Conservation (phyloP, 2,888 invertebrate genomes). For the Drosophila dives region DNA sequence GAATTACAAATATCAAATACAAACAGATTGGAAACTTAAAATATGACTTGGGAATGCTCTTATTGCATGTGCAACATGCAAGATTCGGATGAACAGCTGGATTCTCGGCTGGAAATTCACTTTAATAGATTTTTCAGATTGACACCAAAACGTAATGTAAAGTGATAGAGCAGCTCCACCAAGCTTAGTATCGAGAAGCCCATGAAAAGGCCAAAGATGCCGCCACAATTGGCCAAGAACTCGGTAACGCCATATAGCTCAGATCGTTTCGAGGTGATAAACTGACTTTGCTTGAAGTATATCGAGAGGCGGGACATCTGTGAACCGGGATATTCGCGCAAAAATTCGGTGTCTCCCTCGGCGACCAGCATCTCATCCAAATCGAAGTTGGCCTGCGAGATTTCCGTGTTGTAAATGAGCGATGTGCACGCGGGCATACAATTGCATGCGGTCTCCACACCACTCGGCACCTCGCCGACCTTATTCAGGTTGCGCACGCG, state of each 20-base stretch:
- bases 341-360: constrained; percentile 73
- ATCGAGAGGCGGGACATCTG: constrained; percentile 87
- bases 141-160: constrained; percentile 79
- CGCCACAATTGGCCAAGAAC: constrained; percentile 89
- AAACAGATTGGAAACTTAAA: constrained; percentile 9
- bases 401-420: constrained; percentile 81
- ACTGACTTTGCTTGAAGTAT: constrained; percentile 90
- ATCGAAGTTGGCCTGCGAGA: constrained; percentile 83
- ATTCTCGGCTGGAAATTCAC: constrained; percentile 7
- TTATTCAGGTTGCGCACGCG: constrained; percentile 60
- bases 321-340: constrained; percentile 84
- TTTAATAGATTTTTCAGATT: constrained; percentile 62
- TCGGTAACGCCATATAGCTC: constrained; percentile 89
- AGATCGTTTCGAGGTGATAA: constrained; percentile 88
- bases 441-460: constrained; percentile 74
- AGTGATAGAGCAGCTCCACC: constrained; percentile 86
- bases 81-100: constrained; percentile 25
- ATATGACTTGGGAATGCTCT: constrained; percentile 15
- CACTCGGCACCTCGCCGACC: constrained; percentile 22
- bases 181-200: constrained; percentile 84
- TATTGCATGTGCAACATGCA: constrained; percentile 6
- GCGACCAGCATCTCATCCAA: constrained; percentile 78
- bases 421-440: constrained; percentile 84
- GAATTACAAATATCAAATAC: neutral
- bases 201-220: constrained; percentile 86